Evolutionary conservation across 2,888 invertebrate genomes (phyloP).

Genomic region (Paralinhomoeus sp.): DNA sequence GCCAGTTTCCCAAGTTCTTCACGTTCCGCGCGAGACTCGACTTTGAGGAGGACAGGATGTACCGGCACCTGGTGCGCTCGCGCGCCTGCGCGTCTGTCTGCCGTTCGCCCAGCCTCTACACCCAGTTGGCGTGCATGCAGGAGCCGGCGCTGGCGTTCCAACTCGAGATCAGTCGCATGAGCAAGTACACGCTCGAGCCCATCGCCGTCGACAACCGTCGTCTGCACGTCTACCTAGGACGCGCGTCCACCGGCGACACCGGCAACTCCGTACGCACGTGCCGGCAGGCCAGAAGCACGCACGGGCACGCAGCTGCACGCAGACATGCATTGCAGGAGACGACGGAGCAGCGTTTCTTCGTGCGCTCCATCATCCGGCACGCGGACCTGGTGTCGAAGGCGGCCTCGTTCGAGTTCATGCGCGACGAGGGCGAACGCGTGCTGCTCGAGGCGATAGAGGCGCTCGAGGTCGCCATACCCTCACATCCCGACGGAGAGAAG

Average conservation of each 20-base stretch:
- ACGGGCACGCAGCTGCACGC: too few relatives aligned
- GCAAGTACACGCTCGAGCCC: constrained; percentile 79
- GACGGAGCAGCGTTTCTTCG: constrained; percentile 86
- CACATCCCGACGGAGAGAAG: constrained; percentile 23
- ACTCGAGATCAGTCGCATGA: constrained; percentile 74
- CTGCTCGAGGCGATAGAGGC: constrained; percentile 92
- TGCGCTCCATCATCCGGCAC: constrained; percentile 85
- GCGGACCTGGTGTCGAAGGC: constrained; percentile 92
- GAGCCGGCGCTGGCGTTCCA: constrained; percentile 96
- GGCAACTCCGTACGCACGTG: constrained; percentile 83
- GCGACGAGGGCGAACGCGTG: constrained; percentile 80
- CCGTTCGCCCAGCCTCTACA: too few relatives aligned
- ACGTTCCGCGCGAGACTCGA: constrained; percentile 50
- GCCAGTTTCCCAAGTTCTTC: constrained; percentile 32
- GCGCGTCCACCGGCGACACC: constrained; percentile 79
- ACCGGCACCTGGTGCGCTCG: constrained; percentile 40
- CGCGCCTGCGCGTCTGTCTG: too few relatives aligned
- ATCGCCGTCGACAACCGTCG: constrained; percentile 73
- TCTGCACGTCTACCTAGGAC: constrained; percentile 88
- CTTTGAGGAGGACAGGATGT: constrained; percentile 78
- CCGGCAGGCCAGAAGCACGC: too few relatives aligned
- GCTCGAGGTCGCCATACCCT: constrained; percentile 59
- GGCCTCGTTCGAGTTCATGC: constrained; percentile 87
- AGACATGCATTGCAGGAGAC: too few relatives aligned
- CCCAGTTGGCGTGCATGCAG: constrained; percentile 26